Evolutionary conservation across 2,888 invertebrate genomes (phyloP).

Genomic region (Crepidodera aurea): DNA sequence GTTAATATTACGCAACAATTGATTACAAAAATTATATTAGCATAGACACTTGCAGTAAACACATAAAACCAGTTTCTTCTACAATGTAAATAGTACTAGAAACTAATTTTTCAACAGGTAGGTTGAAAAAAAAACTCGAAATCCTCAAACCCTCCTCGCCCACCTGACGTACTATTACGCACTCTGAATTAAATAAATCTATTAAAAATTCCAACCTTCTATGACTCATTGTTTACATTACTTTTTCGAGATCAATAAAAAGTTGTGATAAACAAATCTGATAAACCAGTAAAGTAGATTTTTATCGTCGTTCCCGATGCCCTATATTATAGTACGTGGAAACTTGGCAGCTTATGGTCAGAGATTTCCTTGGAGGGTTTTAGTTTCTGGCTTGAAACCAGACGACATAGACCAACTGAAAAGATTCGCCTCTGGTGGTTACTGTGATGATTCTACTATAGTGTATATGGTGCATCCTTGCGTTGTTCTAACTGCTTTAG

Average conservation of each 20-base stretch:
- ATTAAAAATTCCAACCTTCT: not conserved
- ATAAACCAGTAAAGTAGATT: not conserved
- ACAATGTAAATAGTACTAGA: not conserved
- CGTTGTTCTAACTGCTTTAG: slow-evolving; percentile 84
- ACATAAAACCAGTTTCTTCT: not conserved
- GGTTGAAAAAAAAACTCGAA: not conserved
- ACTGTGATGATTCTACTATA: slow-evolving; percentile 84
- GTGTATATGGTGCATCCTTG: slow-evolving; percentile 89
- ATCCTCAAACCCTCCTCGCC: no score
- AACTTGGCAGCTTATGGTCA: slow-evolving; percentile 88
- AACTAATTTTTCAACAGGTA: slow-evolving; percentile 8
- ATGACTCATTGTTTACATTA: not conserved
- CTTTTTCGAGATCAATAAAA: not conserved
- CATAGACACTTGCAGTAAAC: no score
- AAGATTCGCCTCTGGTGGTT: slow-evolving; percentile 84
- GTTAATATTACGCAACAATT: no score
- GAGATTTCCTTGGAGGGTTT: slow-evolving; percentile 86
- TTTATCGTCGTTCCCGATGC: slow-evolving; percentile 66
- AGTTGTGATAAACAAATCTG: not conserved
- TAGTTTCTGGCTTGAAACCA: slow-evolving; percentile 86
- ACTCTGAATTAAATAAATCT: not conserved
- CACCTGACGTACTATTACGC: not conserved
- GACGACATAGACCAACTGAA: slow-evolving; percentile 84
- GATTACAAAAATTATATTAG: no score
- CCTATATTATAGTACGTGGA: slow-evolving; percentile 89